A percentile compares a stretch with the other conserved stretches of the same genome.
Conservation (phyloP, 2,888 invertebrate species). For the Tortricodes alternella region DNA sequence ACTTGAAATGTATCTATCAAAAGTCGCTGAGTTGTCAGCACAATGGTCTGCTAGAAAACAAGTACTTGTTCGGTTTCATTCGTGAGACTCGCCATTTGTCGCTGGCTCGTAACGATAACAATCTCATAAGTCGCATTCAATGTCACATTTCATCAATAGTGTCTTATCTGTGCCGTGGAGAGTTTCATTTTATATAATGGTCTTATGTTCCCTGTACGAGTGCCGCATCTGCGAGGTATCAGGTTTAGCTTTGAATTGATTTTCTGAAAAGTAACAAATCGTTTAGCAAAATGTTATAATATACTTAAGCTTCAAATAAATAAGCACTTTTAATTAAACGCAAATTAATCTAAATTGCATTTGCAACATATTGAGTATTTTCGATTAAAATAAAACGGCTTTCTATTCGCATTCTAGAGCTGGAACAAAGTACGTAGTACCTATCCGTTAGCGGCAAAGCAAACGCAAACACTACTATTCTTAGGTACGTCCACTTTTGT, state of each 20-base stretch:
- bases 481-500: slow-evolving; percentile 43
- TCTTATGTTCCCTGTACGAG: slow-evolving; percentile 13
- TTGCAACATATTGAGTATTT: too few species aligned
- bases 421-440: slow-evolving; percentile 17
- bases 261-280: not conserved
- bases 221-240: not conserved
- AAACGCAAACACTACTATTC: slow-evolving; percentile 29
- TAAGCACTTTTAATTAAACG: not conserved
- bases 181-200: slow-evolving; percentile 23
- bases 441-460: slow-evolving; percentile 21
- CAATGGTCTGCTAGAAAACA: slow-evolving; percentile 49
- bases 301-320: too few species aligned
- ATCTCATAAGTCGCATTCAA: slow-evolving; percentile 55
- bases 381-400: slow-evolving; percentile 19
- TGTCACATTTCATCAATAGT: slow-evolving; percentile 38
- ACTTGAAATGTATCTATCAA: slow-evolving; percentile 55
- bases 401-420: slow-evolving; percentile 1
- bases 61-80: slow-evolving; percentile 50
- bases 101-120: slow-evolving; percentile 50
- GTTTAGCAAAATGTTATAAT: too few species aligned
- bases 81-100: slow-evolving; percentile 49
- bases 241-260: not conserved
- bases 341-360: not conserved
- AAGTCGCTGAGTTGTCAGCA: slow-evolving; percentile 57
- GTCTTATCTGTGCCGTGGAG: slow-evolving; percentile 21